These are phyloP conservation scores for Oriolus oriolus DNA, from an alignment of 2,113 vertebrate genomes.

Conservation along the genomic window DNA sequence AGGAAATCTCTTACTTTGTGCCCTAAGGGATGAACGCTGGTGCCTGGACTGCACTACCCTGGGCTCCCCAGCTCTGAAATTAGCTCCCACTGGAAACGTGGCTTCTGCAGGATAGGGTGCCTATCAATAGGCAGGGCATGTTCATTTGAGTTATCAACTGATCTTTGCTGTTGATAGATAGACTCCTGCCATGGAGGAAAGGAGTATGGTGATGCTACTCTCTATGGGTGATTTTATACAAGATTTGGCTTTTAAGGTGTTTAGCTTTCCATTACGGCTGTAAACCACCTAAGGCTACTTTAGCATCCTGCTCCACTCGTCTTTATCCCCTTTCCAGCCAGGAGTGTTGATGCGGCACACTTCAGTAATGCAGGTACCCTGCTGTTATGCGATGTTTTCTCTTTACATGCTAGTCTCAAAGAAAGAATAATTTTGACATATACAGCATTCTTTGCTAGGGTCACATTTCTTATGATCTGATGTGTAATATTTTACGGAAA, in stretches of 20 bases:
- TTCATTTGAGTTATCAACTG: not conserved
- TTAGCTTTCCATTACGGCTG: not conserved
- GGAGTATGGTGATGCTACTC: not conserved
- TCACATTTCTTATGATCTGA: not conserved
- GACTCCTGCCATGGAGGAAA: not conserved
- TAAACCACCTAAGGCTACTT: not conserved
- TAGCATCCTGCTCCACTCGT: not conserved
- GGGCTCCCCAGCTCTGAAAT: not conserved
- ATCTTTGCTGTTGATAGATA: not conserved
- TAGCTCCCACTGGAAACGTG: not conserved
- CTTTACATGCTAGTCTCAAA: not conserved
- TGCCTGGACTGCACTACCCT: not conserved
- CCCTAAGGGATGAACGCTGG: not conserved
- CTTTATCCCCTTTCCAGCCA: not conserved
- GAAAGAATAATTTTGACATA: not conserved
- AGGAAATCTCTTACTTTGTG: not conserved
- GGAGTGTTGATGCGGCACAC: not conserved
- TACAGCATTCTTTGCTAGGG: not conserved
- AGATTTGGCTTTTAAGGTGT: not conserved
- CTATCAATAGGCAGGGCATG: not conserved
- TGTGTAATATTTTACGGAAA: not conserved
- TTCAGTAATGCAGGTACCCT: not conserved
- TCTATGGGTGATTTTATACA: not conserved
- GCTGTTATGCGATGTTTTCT: not conserved
- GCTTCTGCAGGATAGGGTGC: not conserved